Percentiles rank a stretch among this genome's conserved stretches.
phyloP scores from a whole-genome alignment of 2,888 invertebrate species.

The Emmelina monodactyla region DNA sequence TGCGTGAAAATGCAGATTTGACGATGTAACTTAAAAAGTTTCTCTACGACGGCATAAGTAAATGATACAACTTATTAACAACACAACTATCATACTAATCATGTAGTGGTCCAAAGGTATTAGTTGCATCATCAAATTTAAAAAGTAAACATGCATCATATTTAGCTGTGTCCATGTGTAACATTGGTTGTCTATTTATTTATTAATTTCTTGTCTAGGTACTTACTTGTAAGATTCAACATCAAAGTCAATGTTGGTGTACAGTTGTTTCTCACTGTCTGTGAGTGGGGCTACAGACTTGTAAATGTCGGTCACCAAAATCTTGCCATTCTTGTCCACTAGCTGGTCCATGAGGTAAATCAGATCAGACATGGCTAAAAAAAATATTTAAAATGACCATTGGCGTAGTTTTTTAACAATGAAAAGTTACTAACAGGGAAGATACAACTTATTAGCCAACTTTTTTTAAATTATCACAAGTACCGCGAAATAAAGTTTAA shows the following conservation, averaged over 20 bases:
- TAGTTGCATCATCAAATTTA: background rate
- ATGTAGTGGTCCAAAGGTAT: too few species aligned
- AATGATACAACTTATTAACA: too few species aligned
- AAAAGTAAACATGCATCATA: background rate
- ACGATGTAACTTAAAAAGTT: too few species aligned
- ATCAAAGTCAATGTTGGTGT: constrained; percentile 87
- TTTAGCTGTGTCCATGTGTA: background rate
- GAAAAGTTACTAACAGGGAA: too few species aligned
- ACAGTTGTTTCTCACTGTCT: constrained; percentile 74
- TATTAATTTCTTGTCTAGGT: background rate
- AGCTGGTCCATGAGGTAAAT: constrained; percentile 84
- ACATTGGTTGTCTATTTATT: constrained; percentile 1
- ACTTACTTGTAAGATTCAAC: constrained; percentile 74
- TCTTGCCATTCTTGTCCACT: constrained; percentile 86
- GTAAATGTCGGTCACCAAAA: constrained; percentile 82
- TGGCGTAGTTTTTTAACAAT: too few species aligned
- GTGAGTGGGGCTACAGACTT: constrained; percentile 81
- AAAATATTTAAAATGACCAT: too few species aligned
- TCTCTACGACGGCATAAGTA: too few species aligned
- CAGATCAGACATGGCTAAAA: constrained; percentile 86
- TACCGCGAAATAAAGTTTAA: too few species aligned
- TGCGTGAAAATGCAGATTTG: too few species aligned
- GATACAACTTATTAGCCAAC: too few species aligned
- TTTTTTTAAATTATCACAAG: too few species aligned
- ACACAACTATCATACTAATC: too few species aligned